Evolutionary conservation across 2,797 vertebrate genomes (phyloP), one percentile per base, ranked within the genome.

Genomic region (Phalanger gymnotis): DNA sequence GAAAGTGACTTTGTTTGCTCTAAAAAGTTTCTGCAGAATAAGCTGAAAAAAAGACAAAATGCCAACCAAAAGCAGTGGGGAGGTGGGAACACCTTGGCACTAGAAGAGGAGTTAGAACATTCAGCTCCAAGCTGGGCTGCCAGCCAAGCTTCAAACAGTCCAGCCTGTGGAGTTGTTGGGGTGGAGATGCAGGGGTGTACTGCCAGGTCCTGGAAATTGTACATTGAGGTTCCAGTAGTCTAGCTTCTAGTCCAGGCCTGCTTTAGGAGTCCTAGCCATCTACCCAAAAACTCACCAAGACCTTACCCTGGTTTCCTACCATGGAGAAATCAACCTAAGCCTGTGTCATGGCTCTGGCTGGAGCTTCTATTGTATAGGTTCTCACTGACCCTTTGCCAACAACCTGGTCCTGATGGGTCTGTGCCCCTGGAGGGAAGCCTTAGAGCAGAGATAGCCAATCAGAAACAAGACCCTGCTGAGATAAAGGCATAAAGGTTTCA

Each of bases 91-190:
- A 87, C 73, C 73, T 87, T 87, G 73, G 73, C 73, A 87, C 73
- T 27, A 87, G 73, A 22, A 87, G 40, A 87, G 73, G 73, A 47
- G 40, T 87, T 87, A 87, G 25, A 51, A 87, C 73, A 87, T 51
- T 87, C 73, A 47, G 40, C 73, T 87, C 73, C 22, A 87, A 87
- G 22, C 73, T 87, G 73, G 73, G 73, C 73, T 47, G 40, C 22
- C 73, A 87, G 73, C 73, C 73, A 87, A 51, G 58, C 57, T 90
- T 96, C 94, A 92, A 94, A 87, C n/a, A 95, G 27, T 57, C 95
- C 22, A 58, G 53, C 22, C 73, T 87, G 73, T 27, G 40, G 40
- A 87, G 73, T 12, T 73, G 34, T 73, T 87, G 73, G 40, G 73
- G 73, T 87, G 73, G 73, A 87, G 73, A 87, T 87, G 40, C 7